A percentile compares a stretch with the other conserved stretches of the same genome.
phyloP scores from a whole-genome alignment of 2,797 vertebrate species.

The Vireo griseus region DNA sequence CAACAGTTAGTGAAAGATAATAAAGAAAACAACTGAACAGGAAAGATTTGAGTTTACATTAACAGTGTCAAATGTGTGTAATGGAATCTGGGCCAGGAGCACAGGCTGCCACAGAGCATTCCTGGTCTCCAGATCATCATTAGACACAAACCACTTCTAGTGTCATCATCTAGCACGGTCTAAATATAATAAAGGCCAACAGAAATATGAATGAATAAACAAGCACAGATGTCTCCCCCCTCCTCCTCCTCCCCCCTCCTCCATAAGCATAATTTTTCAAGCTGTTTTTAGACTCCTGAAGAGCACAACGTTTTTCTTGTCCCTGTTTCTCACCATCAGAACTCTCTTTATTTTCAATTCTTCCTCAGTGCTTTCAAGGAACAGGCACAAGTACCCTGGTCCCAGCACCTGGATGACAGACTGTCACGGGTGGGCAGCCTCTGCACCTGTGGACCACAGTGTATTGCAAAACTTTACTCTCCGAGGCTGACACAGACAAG shows the following conservation, averaged over 20 bases:
- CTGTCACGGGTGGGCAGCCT: neutral
- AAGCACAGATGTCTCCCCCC: neutral
- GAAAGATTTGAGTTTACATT: neutral
- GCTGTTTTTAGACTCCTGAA: neutral
- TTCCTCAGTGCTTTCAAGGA: neutral
- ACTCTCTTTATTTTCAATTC: neutral
- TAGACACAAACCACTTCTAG: neutral
- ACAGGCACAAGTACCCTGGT: neutral
- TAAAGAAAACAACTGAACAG: neutral
- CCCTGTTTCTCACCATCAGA: neutral
- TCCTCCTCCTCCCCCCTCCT: neutral
- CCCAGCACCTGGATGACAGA: neutral
- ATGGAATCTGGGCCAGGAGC: neutral
- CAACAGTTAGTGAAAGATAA: neutral
- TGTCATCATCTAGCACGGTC: neutral
- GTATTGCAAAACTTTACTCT: neutral
- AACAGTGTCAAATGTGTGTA: neutral
- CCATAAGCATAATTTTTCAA: neutral
- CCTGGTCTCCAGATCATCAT: neutral
- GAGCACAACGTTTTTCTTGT: neutral
- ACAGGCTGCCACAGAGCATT: neutral
- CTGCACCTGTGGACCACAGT: rapidly evolving
- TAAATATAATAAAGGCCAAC: neutral
- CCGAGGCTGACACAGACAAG: rapidly evolving
- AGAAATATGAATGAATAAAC: constrained; percentile 21